Conservation (phyloP, 2,888 invertebrate species). For the Cyrtodaria siliqua region DNA sequence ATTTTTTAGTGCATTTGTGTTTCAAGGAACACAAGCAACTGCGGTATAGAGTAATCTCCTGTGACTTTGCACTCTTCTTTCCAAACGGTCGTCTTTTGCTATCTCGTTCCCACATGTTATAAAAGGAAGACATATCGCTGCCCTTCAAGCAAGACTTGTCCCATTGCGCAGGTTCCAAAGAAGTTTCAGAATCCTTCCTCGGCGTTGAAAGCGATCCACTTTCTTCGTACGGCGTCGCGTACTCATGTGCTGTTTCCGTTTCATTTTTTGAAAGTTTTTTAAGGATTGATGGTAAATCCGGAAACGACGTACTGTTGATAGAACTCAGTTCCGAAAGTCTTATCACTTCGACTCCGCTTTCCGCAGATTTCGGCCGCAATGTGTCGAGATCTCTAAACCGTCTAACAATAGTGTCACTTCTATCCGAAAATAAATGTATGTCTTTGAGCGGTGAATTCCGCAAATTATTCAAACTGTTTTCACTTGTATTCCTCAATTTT, state of each 20-base stretch:
- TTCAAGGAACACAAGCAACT: slow-evolving; percentile 50
- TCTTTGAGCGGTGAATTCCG: not conserved
- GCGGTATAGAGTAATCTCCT: slow-evolving; percentile 23
- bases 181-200: slow-evolving; percentile 6
- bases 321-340: slow-evolving; percentile 37
- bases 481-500: not conserved
- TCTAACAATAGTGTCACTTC: not conserved
- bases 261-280: slow-evolving; percentile 28
- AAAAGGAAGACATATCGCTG: slow-evolving; percentile 57
- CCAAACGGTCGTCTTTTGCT: slow-evolving; percentile 46
- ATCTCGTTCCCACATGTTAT: slow-evolving; percentile 60
- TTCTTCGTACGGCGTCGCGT: slow-evolving; percentile 28
- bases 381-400: slow-evolving; percentile 10
- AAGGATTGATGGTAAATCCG: slow-evolving; percentile 52
- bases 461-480: not conserved
- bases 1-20: slow-evolving; percentile 28
- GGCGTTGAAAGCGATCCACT: slow-evolving; percentile 58
- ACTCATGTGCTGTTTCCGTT: not conserved
- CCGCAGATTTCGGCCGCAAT: slow-evolving; percentile 49
- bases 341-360: slow-evolving; percentile 31
- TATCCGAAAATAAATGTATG: not conserved
- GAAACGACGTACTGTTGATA: slow-evolving; percentile 39
- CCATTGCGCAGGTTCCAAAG: slow-evolving; percentile 1
- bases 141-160: slow-evolving; percentile 30
- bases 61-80: slow-evolving; percentile 39